A percentile compares a stretch with the other conserved stretches of the same genome.
Evolutionary conservation across 2,888 invertebrate species (phyloP).

Genomic region (Melanchra persicariae): DNA sequence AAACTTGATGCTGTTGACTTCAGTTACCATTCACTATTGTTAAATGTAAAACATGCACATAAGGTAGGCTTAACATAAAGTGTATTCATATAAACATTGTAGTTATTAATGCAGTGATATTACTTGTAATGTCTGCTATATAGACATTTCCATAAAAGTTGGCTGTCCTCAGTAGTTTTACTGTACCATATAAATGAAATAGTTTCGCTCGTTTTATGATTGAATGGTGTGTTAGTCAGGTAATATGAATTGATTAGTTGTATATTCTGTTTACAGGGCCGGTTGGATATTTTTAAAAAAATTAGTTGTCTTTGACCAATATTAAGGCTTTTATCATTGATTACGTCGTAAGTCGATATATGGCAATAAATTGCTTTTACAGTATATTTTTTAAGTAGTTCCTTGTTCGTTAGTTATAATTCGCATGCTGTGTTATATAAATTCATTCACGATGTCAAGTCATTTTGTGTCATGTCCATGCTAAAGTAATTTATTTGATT

Average conservation of each 20-base stretch:
- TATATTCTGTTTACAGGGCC: conserved; percentile 63
- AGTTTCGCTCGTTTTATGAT: conserved; percentile 56
- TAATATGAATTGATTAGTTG: conserved; percentile 60
- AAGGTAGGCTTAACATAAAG: conserved; percentile 70
- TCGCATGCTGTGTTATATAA: conserved; percentile 78
- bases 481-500: conserved; percentile 79
- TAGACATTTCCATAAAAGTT: conserved; percentile 63
- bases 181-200: conserved; percentile 55
- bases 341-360: conserved; percentile 53
- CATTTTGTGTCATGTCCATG: conserved; percentile 83
- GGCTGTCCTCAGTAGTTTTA: conserved; percentile 64
- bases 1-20: conserved; percentile 65
- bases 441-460: conserved; percentile 77
- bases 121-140: conserved; percentile 76
- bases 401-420: conserved; percentile 75
- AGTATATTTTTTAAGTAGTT: conserved; percentile 73
- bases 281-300: conserved; percentile 54
- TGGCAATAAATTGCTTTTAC: conserved; percentile 60
- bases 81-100: conserved; percentile 73
- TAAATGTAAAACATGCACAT: conserved; percentile 73
- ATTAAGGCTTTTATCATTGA: conserved; percentile 53
- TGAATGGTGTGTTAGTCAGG: conserved; percentile 59
- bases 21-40: conserved; percentile 84
- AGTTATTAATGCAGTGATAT: conserved; percentile 83
- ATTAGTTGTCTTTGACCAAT: conserved; percentile 47